Conservation (phyloP, 92 coral and sea anemone genomes). For the Palythoa caribaeorum region DNA sequence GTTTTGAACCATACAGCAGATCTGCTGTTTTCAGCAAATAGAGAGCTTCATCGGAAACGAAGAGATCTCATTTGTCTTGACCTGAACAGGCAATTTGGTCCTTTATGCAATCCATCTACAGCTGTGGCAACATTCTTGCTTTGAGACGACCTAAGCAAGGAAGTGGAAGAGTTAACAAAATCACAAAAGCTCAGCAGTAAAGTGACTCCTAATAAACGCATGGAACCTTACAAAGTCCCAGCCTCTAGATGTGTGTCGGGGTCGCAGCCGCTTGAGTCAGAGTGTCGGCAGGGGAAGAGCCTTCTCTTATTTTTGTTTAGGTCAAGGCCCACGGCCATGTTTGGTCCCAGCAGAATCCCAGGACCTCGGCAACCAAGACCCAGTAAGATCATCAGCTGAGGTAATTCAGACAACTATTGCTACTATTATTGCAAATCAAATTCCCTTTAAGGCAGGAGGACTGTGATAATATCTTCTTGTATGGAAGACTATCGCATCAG, state of each 20-base stretch:
- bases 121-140: conserved; percentile 57
- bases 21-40: conserved; percentile 53
- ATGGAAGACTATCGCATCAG: conserved; percentile 64
- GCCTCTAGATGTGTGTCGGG: conserved; percentile 52
- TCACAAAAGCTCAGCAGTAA: conserved; percentile 10
- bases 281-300: conserved; percentile 28
- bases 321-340: conserved; percentile 58
- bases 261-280: conserved; percentile 46
- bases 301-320: conserved; percentile 55
- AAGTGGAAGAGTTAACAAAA: conserved; percentile 57
- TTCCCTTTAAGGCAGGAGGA: conserved; percentile 56
- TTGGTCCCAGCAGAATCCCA: conserved; percentile 12
- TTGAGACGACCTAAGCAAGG: conserved; percentile 64
- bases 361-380: conserved; percentile 23
- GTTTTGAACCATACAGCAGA: conserved; percentile 57
- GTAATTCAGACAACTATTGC: conserved; percentile 31
- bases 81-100: conserved; percentile 57
- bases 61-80: conserved; percentile 62
- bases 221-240: conserved; percentile 40
- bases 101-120: conserved; percentile 59
- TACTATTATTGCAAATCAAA: conserved; percentile 50
- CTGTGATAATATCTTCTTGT: conserved; percentile 48
- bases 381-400: conserved; percentile 48
- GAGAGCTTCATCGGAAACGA: conserved; percentile 59
- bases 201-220: conserved; percentile 19